Conservation (phyloP, 2,113 vertebrate species). For the Melanerpes aurifrons region DNA sequence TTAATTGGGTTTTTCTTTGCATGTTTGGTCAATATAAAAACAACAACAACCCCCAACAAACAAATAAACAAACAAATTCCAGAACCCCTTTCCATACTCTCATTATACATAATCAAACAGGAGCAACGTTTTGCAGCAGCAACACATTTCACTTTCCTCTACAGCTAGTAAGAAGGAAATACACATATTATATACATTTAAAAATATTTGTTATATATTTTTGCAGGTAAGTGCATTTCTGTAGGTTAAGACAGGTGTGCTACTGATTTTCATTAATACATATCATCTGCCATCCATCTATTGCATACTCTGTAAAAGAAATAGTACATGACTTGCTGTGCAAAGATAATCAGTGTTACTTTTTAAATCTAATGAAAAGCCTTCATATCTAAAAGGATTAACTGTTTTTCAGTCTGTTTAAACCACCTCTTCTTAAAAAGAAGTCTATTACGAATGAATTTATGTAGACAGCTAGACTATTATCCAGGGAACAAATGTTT, state of each 20-base stretch:
- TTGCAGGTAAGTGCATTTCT: background rate
- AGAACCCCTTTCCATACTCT: background rate
- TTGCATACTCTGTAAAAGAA: background rate
- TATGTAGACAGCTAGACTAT: background rate
- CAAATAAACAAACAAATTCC: too few relatives aligned
- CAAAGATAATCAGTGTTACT: background rate
- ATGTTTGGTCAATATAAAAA: background rate
- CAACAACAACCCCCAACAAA: background rate
- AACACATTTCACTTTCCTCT: background rate
- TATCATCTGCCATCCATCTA: background rate
- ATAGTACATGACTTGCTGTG: background rate
- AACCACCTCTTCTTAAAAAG: background rate
- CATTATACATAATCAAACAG: background rate
- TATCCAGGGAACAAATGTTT: slow-evolving; percentile 11
- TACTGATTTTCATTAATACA: background rate
- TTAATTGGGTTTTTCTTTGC: background rate
- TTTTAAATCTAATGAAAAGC: background rate
- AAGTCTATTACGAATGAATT: background rate
- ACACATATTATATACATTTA: background rate
- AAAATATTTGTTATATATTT: background rate
- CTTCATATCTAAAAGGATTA: slow-evolving; percentile 24
- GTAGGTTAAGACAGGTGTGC: background rate
- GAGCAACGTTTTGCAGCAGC: background rate
- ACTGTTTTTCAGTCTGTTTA: background rate
- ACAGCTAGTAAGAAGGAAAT: background rate